Base-by-base conservation (phyloP, 1,140 invertebrate genomes). In the Drosophila nannoptera region DNA sequence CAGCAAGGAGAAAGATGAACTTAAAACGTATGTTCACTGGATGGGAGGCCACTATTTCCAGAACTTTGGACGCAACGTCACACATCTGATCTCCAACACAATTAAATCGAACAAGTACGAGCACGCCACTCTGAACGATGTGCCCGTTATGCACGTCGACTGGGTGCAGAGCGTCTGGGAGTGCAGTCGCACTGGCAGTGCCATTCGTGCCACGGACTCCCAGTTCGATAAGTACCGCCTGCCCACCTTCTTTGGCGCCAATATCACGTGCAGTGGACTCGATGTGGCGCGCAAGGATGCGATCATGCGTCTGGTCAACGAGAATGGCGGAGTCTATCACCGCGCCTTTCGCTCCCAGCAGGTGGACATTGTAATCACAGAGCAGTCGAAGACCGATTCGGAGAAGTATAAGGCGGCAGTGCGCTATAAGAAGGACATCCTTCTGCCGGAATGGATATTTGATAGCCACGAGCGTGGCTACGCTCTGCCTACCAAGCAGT, bases 101-200 rank as follows among this genome's bases (percentile, higher is more conserved):
- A 93, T 94, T 4, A 91, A 92, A 64, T 94, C 94, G 3, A 92
- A 92, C 55, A 96, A 96, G 90, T 95, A 95, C 88, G 88, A 95
- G 94, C 93, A 94, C 89, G 96, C 96, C 42, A 92, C 92, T 9
- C 92, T 93, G 74, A 91, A 91, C 61, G 92, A 92, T 2, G 93
- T 96, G 71, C 93, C 94, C 35, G 91, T 97, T 6, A 95, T 97
- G 93, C 91, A 92, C n/a, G 90, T 92, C 8, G 91, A 93, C 9
- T 98, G 97, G 96, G 91, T 98, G 2, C 87, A 93, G 56, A 92
- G 92, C 5, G 93, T 97, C 2, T 98, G 96, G 96, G 90, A 95
- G 33, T 90, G 90, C 22, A 94, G 94, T 58, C 52, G 58, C 7
- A 65, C 53, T 8, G 42, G 46, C 31, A 38, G 32, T n/a, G 92